Conservation (phyloP, 2,797 vertebrate species). For the Crypturellus tataupa region DNA sequence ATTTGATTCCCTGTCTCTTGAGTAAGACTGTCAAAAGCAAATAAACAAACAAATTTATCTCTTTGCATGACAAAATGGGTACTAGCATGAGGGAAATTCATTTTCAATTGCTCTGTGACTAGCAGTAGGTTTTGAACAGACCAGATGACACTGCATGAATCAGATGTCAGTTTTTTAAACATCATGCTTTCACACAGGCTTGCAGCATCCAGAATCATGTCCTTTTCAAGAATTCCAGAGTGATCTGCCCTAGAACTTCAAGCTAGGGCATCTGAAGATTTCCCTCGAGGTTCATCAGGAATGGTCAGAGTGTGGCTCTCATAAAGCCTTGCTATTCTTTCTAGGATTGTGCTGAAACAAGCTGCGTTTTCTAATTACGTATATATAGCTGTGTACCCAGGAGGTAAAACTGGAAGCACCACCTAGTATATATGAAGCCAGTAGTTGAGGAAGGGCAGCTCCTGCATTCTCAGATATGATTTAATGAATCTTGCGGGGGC, state of each 20-base stretch:
- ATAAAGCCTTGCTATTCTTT: not conserved
- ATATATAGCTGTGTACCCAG: not conserved
- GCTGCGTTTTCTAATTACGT: not conserved
- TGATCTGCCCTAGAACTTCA: not conserved
- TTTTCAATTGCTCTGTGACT: not conserved
- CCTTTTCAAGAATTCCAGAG: not conserved
- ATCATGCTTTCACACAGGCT: not conserved
- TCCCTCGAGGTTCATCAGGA: too few relatives aligned
- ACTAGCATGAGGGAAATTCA: not conserved
- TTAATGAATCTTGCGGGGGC: conserved; percentile 56
- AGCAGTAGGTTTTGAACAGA: not conserved
- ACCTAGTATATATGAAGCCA: not conserved
- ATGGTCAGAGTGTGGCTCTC: not conserved
- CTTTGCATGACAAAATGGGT: not conserved
- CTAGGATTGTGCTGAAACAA: not conserved
- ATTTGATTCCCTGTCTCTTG: not conserved
- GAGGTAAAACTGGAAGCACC: not conserved
- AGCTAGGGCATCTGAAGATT: not conserved
- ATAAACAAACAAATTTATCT: not conserved
- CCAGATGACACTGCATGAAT: not conserved
- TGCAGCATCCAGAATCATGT: not conserved
- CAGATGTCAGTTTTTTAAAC: not conserved
- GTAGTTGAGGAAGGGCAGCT: conserved; percentile 25
- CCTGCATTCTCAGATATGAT: conserved; percentile 6
- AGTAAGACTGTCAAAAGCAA: not conserved